Conservation (phyloP, 2,888 invertebrate genomes). For the Nephrotoma flavescens region DNA sequence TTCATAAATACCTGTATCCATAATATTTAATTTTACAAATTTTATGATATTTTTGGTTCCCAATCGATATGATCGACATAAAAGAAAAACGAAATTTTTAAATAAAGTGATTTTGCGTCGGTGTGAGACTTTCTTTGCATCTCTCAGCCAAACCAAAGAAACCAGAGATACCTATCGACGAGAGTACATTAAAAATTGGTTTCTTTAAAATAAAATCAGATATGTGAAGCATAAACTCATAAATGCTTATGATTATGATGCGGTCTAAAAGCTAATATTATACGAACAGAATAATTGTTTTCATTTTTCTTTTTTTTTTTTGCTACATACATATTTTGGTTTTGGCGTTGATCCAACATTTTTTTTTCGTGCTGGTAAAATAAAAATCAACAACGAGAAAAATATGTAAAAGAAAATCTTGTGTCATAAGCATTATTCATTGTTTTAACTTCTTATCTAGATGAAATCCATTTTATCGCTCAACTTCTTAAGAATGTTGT, state of each 20-base stretch:
- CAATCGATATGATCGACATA: no score
- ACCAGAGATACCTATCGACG: no score
- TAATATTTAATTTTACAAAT: no score
- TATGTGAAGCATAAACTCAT: not conserved
- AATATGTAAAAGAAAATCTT: not conserved
- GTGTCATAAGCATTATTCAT: not conserved
- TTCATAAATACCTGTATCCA: no score
- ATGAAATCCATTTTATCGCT: not conserved
- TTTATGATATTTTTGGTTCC: no score
- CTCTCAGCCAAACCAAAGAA: no score
- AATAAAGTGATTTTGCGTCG: no score
- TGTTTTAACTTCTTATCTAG: not conserved
- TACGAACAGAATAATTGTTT: not conserved
- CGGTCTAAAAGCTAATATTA: not conserved
- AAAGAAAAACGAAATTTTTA: no score
- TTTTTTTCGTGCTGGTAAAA: not conserved
- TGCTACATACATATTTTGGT: not conserved
- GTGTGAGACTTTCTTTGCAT: no score
- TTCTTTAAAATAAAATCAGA: not conserved
- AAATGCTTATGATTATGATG: not conserved
- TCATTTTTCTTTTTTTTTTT: no score
- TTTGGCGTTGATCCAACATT: not conserved
- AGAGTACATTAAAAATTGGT: not conserved
- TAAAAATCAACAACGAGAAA: not conserved
- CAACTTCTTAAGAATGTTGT: not conserved